Percentiles rank a stretch among this genome's conserved stretches.
Evolutionary conservation across 1,140 invertebrate species (phyloP).

Genomic region (Musca domestica): DNA sequence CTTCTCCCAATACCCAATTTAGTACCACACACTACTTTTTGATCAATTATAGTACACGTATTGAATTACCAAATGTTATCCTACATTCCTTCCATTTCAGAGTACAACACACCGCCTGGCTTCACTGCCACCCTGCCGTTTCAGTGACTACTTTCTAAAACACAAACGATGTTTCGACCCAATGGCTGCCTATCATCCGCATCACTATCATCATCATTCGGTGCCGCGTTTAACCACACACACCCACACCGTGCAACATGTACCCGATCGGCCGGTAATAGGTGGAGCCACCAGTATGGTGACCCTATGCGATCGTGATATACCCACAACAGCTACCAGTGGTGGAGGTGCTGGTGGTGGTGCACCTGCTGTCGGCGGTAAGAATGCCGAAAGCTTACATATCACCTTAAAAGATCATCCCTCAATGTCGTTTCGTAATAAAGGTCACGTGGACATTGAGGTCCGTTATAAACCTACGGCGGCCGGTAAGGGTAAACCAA

Average conservation of each 20-base stretch:
- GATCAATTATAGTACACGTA: no score
- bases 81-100: conserved; percentile 30
- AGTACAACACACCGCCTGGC: conserved; percentile 42
- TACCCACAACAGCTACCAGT: conserved; percentile 4
- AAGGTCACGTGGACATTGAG: conserved; percentile 56
- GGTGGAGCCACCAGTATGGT: conserved; percentile 37
- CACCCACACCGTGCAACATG: conserved; percentile 42
- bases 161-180: conserved; percentile 48
- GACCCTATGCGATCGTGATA: conserved; percentile 44
- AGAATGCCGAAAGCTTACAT: conserved; percentile 51
- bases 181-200: conserved; percentile 31
- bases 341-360: conserved; percentile 28
- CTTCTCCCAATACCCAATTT: no score
- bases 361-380: conserved; percentile 40
- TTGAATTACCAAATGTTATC: no score
- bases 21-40: no score
- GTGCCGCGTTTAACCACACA: conserved; percentile 35
- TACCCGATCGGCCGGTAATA: conserved; percentile 23
- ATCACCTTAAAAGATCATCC: conserved; percentile 57
- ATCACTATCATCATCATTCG: conserved; percentile 33
- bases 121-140: conserved; percentile 45
- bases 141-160: conserved; percentile 46
- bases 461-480: conserved; percentile 56
- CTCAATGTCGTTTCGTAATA: conserved; percentile 56
- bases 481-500: conserved; percentile 45